Conservation (phyloP, 2,797 vertebrate species). For the Clarias platycephalus region DNA sequence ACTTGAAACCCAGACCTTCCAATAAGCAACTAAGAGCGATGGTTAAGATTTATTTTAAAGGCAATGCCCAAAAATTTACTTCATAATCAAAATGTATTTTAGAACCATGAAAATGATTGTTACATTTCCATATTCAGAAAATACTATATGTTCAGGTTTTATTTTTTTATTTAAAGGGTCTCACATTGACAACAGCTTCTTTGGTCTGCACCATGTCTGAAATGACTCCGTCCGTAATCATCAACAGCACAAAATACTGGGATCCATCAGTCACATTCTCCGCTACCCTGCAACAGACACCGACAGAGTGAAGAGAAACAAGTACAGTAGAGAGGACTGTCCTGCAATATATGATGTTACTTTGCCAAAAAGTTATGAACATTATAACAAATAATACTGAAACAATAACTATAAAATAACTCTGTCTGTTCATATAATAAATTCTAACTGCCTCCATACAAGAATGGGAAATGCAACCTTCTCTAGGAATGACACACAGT, state of each 20-base stretch:
- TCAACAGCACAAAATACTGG: conserved; percentile 91
- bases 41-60: background rate
- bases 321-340: too few relatives aligned
- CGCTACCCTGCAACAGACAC: conserved; percentile 70
- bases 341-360: background rate
- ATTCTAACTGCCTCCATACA: background rate
- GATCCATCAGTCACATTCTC: conserved; percentile 86
- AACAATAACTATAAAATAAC: background rate
- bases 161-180: conserved; percentile 51
- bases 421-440: background rate
- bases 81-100: background rate
- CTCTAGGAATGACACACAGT: conserved; percentile 10
- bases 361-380: background rate
- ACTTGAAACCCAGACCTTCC: too few relatives aligned
- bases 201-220: conserved; percentile 95
- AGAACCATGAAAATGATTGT: background rate
- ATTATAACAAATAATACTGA: background rate
- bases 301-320: conserved; percentile 14
- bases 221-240: conserved; percentile 92
- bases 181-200: conserved; percentile 90
- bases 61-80: background rate
- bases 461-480: background rate
- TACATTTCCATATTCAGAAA: background rate
- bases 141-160: background rate
- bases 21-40: background rate